These are phyloP conservation scores for Ophioninae sp. DNA, from an alignment of 2,888 invertebrate species.

Conservation along the genomic window DNA sequence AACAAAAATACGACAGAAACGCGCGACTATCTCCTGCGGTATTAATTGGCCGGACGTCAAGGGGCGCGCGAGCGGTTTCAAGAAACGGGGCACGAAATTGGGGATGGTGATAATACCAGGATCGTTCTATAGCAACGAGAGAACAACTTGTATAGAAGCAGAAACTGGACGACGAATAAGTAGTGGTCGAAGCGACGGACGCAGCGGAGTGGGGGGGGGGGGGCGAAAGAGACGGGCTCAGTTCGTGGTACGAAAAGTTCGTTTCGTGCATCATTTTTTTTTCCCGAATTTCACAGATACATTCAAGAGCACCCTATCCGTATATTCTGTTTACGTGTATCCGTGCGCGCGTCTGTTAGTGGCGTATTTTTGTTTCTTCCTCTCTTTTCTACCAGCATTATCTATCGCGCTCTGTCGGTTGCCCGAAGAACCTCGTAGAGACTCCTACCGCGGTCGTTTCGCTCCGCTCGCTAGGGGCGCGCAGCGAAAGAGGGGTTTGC, in stretches of 20 bases:
- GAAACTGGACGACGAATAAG: constrained; percentile 8
- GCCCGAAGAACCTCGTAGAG: constrained; percentile 62
- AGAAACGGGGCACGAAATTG: constrained; percentile 38
- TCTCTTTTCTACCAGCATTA: constrained; percentile 50
- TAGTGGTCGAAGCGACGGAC: constrained; percentile 49
- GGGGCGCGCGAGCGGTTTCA: constrained; percentile 35
- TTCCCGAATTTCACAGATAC: constrained; percentile 50
- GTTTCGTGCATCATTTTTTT: constrained; percentile 71
- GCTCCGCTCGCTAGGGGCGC: constrained; percentile 59
- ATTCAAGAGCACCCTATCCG: not conserved
- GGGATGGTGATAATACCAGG: constrained; percentile 57
- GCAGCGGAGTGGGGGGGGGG: constrained; percentile 7
- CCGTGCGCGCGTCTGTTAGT: not conserved
- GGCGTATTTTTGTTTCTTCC: constrained; percentile 52
- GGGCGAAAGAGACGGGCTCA: constrained; percentile 69
- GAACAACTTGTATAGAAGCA: constrained; percentile 37
- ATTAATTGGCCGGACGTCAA: constrained; percentile 78
- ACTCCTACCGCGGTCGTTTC: constrained; percentile 60
- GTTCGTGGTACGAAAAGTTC: constrained; percentile 77
- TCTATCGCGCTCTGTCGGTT: constrained; percentile 59
- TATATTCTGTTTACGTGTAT: not conserved
- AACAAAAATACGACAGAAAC: constrained; percentile 54
- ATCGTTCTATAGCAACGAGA: constrained; percentile 47
- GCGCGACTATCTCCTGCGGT: constrained; percentile 68
- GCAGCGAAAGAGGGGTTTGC: constrained; percentile 47